Base-by-base conservation (phyloP, 2,888 invertebrate species). In the Pachymerium ferrugineum region DNA sequence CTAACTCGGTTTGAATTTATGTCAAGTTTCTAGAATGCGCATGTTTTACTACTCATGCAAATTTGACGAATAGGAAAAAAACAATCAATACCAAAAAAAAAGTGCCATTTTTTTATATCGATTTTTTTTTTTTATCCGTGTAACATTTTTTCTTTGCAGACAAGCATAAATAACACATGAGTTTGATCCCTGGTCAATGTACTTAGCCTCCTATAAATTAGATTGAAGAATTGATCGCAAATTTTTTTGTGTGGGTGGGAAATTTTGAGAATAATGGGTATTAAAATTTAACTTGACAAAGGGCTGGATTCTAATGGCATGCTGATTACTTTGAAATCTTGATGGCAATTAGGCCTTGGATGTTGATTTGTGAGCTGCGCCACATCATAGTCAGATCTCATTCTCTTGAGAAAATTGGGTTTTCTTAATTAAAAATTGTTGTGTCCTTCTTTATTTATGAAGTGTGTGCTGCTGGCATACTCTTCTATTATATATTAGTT, bases 191-290 rank as follows among this genome's bases (percentile, higher is more conserved):
- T 12, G 38, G 1, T 38, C 38, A 38, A 38, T 38, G n/a, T n/a
- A 2, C 14, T 12, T n/a, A 38, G 8, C 2, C 14, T 38, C 3
- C 38, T n/a, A 38, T 38, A 38, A 38, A 38, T 38, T 54, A 12
- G 12, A 25, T 25, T 22, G 22, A 22, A 54, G 6, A 25, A 12
- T 54, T 22, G 8, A 25, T 22, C 10, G 22, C 22, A 10, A 54
- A 47, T 47, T 47, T 47, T 54, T 54, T 54, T 25, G 10, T 25
- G 54, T 54, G 12, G 28, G 28, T 54, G 25, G 54, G 54, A 54
- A 54, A n/a, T n/a, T 54, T 54, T 54, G 54, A 54, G 54, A 54
- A 54, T 54, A 54, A 54, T 54, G 54, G 54, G 54, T 54, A 54
- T 54, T 54, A 54, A 54, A 54, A 54, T 54, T 54, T 54, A 28